phyloP scores from a whole-genome alignment of 2,797 vertebrate species.

The Sebastes flavidus region DNA sequence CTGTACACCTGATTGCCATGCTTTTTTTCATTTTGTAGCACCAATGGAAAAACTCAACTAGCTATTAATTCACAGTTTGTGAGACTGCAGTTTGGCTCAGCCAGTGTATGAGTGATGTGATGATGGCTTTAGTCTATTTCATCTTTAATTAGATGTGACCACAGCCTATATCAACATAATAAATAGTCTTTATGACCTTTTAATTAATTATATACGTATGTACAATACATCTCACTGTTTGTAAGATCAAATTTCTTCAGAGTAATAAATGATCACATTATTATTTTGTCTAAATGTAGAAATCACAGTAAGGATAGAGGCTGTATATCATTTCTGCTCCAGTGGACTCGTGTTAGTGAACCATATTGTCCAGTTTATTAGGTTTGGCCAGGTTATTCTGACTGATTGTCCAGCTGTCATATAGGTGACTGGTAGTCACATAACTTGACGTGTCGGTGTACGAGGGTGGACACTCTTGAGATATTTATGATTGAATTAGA shows the following conservation, averaged over 20 bases:
- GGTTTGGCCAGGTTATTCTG: background rate
- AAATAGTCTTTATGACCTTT: background rate
- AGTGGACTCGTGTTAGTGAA: background rate
- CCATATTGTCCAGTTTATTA: slow-evolving; percentile 7
- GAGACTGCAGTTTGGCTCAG: background rate
- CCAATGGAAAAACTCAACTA: background rate
- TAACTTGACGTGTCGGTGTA: slow-evolving; percentile 30
- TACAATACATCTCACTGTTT: background rate
- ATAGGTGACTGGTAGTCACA: slow-evolving; percentile 26
- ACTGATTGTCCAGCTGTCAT: slow-evolving; percentile 17
- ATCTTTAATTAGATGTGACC: background rate
- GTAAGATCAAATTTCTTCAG: background rate
- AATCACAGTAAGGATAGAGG: background rate
- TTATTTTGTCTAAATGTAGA: background rate
- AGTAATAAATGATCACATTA: background rate
- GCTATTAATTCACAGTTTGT: background rate
- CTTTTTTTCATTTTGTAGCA: background rate
- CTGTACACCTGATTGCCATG: background rate
- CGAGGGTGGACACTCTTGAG: slow-evolving; percentile 34
- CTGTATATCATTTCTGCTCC: background rate
- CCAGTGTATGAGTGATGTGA: background rate
- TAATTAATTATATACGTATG: background rate
- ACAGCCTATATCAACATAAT: background rate
- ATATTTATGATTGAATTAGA: slow-evolving; percentile 75
- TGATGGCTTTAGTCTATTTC: background rate